Evolutionary conservation across 2,797 vertebrate species (phyloP).

Genomic region (Anguilla megastoma): DNA sequence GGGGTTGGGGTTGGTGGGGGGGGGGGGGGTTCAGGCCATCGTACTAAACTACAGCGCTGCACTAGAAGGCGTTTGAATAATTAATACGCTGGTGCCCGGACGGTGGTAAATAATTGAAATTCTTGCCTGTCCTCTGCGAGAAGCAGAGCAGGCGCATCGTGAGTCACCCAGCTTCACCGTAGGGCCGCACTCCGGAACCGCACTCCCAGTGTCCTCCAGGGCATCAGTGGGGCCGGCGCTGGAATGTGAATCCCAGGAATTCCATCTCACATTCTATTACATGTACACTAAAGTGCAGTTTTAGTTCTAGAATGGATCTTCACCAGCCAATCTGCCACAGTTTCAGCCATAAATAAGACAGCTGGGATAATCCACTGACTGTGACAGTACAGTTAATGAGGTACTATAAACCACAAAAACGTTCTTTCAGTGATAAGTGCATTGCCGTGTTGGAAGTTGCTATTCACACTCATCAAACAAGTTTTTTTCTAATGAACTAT

Average conservation of each 20-base stretch:
- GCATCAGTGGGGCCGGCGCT: neutral
- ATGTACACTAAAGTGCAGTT: neutral
- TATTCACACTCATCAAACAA: neutral
- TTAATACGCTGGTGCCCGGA: conserved; percentile 24
- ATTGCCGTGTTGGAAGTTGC: neutral
- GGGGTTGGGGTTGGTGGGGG: conserved; percentile 70
- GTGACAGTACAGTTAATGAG: neutral
- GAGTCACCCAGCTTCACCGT: neutral
- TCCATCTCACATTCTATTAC: neutral
- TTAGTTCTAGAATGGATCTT: neutral
- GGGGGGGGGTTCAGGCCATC: conserved; percentile 66
- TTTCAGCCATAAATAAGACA: neutral
- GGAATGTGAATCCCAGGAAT: neutral
- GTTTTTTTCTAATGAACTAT: neutral
- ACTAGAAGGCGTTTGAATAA: conserved; percentile 36
- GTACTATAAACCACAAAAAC: neutral
- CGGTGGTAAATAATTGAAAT: conserved; percentile 48
- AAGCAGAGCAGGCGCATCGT: neutral
- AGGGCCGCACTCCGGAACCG: neutral
- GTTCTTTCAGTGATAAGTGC: neutral
- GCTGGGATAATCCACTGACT: neutral
- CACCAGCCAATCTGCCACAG: neutral
- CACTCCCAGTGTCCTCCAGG: neutral
- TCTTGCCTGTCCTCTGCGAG: neutral
- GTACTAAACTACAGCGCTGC: conserved; percentile 58